phyloP scores from a whole-genome alignment of 2,888 invertebrate genomes.

The Ormyrus rosae region DNA sequence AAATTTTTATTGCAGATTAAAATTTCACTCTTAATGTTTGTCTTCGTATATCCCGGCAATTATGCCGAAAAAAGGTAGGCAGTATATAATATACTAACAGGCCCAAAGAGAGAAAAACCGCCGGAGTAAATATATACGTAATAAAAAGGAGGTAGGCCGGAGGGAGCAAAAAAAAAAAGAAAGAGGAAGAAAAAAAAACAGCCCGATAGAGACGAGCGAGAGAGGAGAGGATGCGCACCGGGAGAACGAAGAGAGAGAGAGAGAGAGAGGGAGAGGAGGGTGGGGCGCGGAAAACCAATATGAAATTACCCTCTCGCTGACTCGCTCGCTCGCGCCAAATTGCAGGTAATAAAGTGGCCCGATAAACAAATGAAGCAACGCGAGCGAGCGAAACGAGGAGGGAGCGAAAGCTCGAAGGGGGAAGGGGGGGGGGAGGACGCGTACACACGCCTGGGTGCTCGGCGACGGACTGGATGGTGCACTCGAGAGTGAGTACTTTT shows the following conservation, averaged over 20 bases:
- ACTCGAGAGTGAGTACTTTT: too few relatives aligned
- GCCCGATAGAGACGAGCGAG: not conserved
- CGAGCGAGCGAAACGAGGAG: constrained; percentile 49
- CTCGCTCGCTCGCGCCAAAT: constrained; percentile 69
- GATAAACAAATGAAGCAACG: constrained; percentile 73
- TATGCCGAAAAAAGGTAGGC: constrained; percentile 24
- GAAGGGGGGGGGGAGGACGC: too few relatives aligned
- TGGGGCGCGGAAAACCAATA: constrained; percentile 70
- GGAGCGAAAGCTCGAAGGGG: too few relatives aligned
- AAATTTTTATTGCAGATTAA: constrained; percentile 36
- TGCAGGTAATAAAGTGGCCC: constrained; percentile 73
- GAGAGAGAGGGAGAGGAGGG: not conserved
- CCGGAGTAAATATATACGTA: too few relatives aligned
- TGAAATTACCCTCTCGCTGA: constrained; percentile 70
- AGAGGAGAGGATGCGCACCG: not conserved
- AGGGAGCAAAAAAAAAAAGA: not conserved
- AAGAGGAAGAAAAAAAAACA: not conserved
- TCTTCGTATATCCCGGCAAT: constrained; percentile 16
- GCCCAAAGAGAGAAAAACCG: not conserved
- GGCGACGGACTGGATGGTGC: too few relatives aligned
- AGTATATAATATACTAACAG: not conserved
- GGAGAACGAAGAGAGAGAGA: not conserved
- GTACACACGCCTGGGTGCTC: too few relatives aligned
- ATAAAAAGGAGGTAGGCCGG: not conserved
- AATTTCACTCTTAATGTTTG: constrained; percentile 26